A percentile compares a stretch with the other conserved stretches of the same genome.
Evolutionary conservation across 2,113 vertebrate species (phyloP).

Genomic region (Athene noctua): DNA sequence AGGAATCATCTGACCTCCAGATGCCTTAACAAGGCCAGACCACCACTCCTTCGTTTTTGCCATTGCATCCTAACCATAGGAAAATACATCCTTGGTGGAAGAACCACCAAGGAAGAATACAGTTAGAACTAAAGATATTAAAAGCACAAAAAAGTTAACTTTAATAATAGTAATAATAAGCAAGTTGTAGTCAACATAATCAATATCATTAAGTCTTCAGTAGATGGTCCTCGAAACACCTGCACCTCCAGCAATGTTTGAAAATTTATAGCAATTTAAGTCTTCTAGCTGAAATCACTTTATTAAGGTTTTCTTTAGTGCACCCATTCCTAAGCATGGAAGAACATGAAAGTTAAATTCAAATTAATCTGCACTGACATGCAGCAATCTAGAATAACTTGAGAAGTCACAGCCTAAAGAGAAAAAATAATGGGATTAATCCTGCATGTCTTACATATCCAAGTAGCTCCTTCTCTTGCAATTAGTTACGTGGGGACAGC

Average conservation of each 20-base stretch:
- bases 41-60: neutral
- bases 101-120: neutral
- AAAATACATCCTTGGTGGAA: neutral
- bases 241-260: slow-evolving; percentile 15
- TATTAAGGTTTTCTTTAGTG: slow-evolving; percentile 24
- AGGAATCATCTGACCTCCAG: neutral
- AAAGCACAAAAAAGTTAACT: slow-evolving; percentile 16
- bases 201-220: slow-evolving; percentile 19
- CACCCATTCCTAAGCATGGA: slow-evolving; percentile 38
- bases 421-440: slow-evolving; percentile 32
- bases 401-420: neutral
- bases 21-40: neutral
- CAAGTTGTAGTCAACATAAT: neutral
- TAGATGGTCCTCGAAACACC: slow-evolving; percentile 18
- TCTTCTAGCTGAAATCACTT: slow-evolving; percentile 35
- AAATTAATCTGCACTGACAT: slow-evolving; percentile 38
- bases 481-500: neutral
- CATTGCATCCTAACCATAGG: neutral
- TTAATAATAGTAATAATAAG: slow-evolving; percentile 7
- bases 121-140: neutral
- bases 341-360: slow-evolving; percentile 39
- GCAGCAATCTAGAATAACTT: neutral
- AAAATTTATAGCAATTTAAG: slow-evolving; percentile 54
- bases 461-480: neutral
- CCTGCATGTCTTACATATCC: neutral